Percentiles rank a stretch among this genome's conserved stretches.
Conservation (phyloP, 2,113 vertebrate genomes). For the Cheilinus undulatus region DNA sequence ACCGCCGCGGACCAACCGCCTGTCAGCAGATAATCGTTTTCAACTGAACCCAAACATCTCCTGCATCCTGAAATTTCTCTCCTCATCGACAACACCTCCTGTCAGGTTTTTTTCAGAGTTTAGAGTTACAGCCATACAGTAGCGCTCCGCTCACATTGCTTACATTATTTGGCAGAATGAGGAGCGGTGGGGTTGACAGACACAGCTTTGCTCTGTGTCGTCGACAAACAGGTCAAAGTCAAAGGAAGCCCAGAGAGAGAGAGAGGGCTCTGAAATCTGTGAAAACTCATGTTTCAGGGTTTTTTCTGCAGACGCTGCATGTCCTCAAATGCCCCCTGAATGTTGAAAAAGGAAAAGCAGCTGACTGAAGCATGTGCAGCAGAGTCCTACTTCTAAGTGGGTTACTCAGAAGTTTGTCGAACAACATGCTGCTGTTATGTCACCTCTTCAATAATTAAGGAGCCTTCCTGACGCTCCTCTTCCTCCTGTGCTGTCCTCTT, state of each 20-base stretch:
- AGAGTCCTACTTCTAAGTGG: background rate
- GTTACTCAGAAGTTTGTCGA: constrained; percentile 14
- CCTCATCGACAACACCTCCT: background rate
- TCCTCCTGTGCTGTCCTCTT: background rate
- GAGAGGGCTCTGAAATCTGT: too few relatives aligned
- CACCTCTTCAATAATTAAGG: constrained; percentile 54
- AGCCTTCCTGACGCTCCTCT: constrained; percentile 1
- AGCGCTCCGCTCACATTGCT: constrained; percentile 4
- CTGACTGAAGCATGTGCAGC: background rate
- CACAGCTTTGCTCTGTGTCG: constrained; percentile 11
- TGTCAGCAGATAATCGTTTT: constrained; percentile 21
- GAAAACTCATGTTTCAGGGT: too few relatives aligned
- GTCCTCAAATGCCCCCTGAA: too few relatives aligned
- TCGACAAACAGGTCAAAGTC: constrained; percentile 31
- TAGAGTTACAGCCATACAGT: background rate
- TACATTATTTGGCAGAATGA: constrained; percentile 33
- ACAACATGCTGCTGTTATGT: constrained; percentile 11
- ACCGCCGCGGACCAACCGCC: background rate
- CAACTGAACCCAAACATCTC: constrained; percentile 4
- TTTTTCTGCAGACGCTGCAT: too few relatives aligned
- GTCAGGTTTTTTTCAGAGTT: background rate
- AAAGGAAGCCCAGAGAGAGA: background rate
- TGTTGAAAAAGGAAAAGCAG: background rate
- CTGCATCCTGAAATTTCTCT: background rate
- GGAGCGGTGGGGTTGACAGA: background rate